These are phyloP conservation scores for Cataglyphis livida DNA, from an alignment of 2,888 invertebrate species.

Conservation along the genomic window DNA sequence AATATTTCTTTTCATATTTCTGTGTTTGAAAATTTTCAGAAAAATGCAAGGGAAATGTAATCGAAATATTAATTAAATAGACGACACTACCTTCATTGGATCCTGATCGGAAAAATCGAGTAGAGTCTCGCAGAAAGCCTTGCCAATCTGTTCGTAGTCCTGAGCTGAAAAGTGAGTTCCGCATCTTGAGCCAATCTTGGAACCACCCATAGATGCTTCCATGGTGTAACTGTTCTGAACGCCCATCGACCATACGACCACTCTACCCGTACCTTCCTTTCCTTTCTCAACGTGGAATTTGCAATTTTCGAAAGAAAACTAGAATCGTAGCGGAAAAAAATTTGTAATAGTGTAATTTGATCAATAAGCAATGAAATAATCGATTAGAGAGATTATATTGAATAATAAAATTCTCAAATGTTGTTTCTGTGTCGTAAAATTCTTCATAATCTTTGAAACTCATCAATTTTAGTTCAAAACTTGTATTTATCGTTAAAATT, in stretches of 20 bases:
- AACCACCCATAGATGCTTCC: conserved; percentile 98
- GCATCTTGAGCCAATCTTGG: conserved; percentile 92
- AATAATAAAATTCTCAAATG: not conserved
- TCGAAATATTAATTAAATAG: not conserved
- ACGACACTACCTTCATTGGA: conserved; percentile 90
- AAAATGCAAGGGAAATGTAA: not conserved
- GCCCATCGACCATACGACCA: conserved; percentile 98
- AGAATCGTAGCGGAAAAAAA: conserved; percentile 79
- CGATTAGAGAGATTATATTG: not conserved
- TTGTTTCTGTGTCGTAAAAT: not conserved
- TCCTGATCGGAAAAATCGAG: conserved; percentile 96
- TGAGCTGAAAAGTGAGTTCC: conserved; percentile 94
- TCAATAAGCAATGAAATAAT: not conserved
- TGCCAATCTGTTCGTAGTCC: conserved; percentile 94
- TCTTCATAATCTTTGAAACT: not conserved
- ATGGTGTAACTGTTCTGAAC: conserved; percentile 97
- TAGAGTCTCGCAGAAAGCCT: conserved; percentile 96
- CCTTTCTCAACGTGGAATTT: conserved; percentile 97
- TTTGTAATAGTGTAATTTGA: not conserved
- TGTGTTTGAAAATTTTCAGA: not conserved
- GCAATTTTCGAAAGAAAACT: conserved; percentile 98
- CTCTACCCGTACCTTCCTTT: conserved; percentile 97
- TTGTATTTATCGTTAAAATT: not conserved
- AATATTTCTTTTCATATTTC: not conserved
- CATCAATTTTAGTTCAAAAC: not conserved